Conservation (phyloP, 2,113 vertebrate species). For the Chunga burmeisteri region DNA sequence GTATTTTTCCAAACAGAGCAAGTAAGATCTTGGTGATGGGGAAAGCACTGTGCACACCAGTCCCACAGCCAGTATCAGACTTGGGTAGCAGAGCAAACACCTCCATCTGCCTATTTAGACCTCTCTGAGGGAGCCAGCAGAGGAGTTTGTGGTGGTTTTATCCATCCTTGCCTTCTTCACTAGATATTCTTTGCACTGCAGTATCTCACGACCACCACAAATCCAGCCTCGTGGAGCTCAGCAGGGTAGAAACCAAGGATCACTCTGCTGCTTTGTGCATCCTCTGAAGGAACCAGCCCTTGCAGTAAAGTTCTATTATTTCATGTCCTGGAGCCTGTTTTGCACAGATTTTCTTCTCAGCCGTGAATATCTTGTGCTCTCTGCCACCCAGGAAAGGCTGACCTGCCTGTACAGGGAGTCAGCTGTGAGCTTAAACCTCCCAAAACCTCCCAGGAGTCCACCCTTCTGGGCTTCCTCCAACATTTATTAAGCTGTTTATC, state of each 20-base stretch:
- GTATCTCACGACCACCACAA: background rate
- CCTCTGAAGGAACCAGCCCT: background rate
- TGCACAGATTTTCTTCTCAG: background rate
- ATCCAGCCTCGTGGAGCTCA: background rate
- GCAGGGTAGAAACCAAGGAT: background rate
- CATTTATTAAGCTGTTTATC: background rate
- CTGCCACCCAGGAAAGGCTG: background rate
- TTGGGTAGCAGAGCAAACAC: background rate
- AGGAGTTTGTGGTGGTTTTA: background rate
- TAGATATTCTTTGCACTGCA: background rate
- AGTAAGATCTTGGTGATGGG: background rate
- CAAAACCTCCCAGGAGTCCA: background rate
- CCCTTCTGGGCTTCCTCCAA: background rate
- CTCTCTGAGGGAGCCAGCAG: background rate
- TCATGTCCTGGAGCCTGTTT: background rate
- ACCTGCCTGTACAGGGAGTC: background rate
- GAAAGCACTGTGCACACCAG: rapidly evolving
- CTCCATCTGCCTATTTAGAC: background rate
- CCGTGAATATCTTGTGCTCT: background rate
- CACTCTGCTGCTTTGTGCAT: background rate
- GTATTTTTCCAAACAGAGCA: background rate
- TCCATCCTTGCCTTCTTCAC: background rate
- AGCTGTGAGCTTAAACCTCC: background rate
- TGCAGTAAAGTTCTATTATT: background rate
- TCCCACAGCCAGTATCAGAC: background rate